Evolutionary conservation across 2,113 vertebrate species (phyloP).

Genomic region (Sylvia atricapilla): DNA sequence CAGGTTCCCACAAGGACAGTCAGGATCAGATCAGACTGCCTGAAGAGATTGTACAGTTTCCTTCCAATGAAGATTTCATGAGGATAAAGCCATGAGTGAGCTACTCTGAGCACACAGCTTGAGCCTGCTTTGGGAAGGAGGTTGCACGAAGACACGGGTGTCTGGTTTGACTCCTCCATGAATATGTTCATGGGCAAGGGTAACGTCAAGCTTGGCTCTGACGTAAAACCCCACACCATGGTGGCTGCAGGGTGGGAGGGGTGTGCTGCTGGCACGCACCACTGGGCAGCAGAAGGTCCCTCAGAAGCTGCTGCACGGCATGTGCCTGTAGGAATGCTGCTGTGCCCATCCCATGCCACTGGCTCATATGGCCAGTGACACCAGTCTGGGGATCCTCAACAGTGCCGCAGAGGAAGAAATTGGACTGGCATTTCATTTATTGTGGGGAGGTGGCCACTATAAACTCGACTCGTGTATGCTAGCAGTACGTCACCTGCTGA

Average conservation of each 20-base stretch:
- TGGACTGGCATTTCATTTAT: background rate
- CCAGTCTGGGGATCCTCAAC: accelerated
- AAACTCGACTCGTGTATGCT: background rate
- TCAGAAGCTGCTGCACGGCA: background rate
- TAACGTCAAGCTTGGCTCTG: background rate
- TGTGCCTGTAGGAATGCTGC: background rate
- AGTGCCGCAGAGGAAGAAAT: background rate
- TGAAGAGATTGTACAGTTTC: background rate
- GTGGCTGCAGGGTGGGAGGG: background rate
- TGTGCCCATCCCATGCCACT: accelerated
- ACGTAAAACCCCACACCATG: accelerated
- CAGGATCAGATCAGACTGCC: background rate
- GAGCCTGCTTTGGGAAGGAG: background rate
- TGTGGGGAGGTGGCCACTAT: background rate
- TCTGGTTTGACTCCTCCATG: background rate
- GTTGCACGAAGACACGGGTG: background rate
- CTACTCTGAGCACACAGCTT: background rate
- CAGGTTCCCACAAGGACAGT: background rate
- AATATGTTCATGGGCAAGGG: background rate
- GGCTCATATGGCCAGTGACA: background rate
- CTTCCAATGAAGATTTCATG: background rate
- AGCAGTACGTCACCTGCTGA: background rate
- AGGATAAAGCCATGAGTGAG: background rate
- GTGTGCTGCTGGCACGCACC: background rate
- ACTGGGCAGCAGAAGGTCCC: background rate